Percentiles rank a stretch among this genome's conserved stretches.
These are phyloP conservation scores for Lasioglossum vierecki DNA, from an alignment of 2,888 invertebrate species.

Conservation along the genomic window DNA sequence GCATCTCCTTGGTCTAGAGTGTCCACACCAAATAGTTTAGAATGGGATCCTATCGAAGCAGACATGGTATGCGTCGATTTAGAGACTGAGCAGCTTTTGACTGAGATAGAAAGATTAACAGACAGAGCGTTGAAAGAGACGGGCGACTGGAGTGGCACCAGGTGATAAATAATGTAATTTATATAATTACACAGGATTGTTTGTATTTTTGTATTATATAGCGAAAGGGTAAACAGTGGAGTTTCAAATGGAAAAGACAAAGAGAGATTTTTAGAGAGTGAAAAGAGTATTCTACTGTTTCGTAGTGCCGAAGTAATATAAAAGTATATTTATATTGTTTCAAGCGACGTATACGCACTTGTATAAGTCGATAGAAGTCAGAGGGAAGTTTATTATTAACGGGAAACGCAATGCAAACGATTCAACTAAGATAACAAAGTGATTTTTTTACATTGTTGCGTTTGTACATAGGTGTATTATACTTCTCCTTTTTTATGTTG, in stretches of 20 bases:
- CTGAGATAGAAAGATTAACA: slow-evolving; percentile 89
- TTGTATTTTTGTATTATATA: slow-evolving; percentile 80
- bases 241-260: slow-evolving; percentile 32
- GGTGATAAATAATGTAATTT: slow-evolving; percentile 74
- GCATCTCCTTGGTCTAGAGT: slow-evolving; percentile 86
- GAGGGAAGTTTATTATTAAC: slow-evolving; percentile 47
- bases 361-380: slow-evolving; percentile 47
- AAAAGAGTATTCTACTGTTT: slow-evolving; percentile 52
- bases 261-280: slow-evolving; percentile 50
- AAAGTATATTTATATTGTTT: slow-evolving; percentile 64
- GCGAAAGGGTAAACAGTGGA: slow-evolving; percentile 51
- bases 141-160: slow-evolving; percentile 84
- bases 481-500: slow-evolving; percentile 8
- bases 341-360: slow-evolving; percentile 49
- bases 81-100: slow-evolving; percentile 88
- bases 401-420: slow-evolving; percentile 45
- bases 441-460: slow-evolving; percentile 37
- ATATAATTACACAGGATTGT: slow-evolving; percentile 64
- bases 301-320: slow-evolving; percentile 63
- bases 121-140: slow-evolving; percentile 88
- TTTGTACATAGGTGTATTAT: slow-evolving; percentile 26
- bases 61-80: slow-evolving; percentile 86
- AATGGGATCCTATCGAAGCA: slow-evolving; percentile 88
- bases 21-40: slow-evolving; percentile 88
- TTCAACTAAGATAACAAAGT: slow-evolving; percentile 12